These are phyloP conservation scores for Carettochelys insculpta DNA, from an alignment of 2,113 vertebrate genomes.

Conservation along the genomic window DNA sequence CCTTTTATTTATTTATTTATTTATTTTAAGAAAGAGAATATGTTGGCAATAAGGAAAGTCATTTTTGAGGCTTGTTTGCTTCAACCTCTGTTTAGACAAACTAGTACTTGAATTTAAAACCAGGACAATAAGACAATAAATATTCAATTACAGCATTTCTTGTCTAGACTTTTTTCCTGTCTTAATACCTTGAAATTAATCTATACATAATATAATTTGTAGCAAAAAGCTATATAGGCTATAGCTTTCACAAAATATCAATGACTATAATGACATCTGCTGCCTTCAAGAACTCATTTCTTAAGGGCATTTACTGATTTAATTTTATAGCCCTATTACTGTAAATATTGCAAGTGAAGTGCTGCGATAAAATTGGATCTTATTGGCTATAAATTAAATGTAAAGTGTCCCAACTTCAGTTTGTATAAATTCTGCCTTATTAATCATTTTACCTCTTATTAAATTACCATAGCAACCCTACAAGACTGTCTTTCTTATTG, in stretches of 20 bases:
- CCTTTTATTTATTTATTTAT: not conserved
- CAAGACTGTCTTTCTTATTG: not conserved
- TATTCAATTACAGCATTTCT: not conserved
- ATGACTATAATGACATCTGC: not conserved
- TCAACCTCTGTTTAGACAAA: not conserved
- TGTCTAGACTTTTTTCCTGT: not conserved
- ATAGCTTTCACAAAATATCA: not conserved
- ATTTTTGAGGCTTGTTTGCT: not conserved
- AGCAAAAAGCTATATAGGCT: not conserved
- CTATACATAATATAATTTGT: not conserved
- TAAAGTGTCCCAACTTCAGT: slow-evolving; percentile 7
- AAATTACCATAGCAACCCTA: not conserved
- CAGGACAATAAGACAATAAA: not conserved
- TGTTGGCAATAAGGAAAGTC: not conserved
- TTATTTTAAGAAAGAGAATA: not conserved
- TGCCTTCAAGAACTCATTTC: not conserved
- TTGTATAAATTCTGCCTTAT: not conserved
- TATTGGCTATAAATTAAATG: not conserved
- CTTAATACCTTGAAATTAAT: not conserved
- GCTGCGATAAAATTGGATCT: not conserved
- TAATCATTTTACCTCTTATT: slow-evolving; percentile 6
- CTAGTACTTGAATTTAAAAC: not conserved
- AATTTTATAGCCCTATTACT: not conserved
- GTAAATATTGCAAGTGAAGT: not conserved
- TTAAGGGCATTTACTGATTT: slow-evolving; percentile 3